Conservation (phyloP, 2,797 vertebrate species). For the Microhierax caerulescens region DNA sequence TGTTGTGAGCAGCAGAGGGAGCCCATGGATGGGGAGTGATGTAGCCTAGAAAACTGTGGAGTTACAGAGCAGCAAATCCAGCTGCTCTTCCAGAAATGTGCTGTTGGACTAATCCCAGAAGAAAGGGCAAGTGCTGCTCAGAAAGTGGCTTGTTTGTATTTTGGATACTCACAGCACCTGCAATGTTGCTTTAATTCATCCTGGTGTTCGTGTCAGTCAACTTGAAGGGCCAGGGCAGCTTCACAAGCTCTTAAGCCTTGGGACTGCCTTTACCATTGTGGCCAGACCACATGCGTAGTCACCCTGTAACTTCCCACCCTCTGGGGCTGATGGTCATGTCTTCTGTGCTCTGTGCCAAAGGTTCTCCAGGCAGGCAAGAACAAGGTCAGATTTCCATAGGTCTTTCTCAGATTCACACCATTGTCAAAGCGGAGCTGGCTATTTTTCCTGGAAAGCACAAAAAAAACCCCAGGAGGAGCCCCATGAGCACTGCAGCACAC, state of each 20-base stretch:
- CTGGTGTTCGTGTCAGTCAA: neutral
- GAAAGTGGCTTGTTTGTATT: neutral
- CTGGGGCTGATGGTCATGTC: neutral
- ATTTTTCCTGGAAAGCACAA: neutral
- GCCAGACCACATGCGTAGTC: neutral
- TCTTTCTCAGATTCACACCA: neutral
- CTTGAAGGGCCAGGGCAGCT: neutral
- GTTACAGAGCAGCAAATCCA: neutral
- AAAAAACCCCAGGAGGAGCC: neutral
- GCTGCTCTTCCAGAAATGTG: neutral
- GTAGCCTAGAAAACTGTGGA: neutral
- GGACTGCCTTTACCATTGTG: neutral
- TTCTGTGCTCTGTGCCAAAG: neutral
- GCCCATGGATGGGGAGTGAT: neutral
- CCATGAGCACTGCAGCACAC: neutral
- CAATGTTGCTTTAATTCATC: neutral
- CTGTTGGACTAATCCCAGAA: neutral
- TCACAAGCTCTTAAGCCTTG: neutral
- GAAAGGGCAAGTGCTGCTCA: neutral
- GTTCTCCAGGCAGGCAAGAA: neutral
- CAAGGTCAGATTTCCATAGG: neutral
- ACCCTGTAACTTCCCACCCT: neutral
- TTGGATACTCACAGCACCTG: neutral
- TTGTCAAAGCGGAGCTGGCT: neutral
- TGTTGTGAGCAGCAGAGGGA: neutral